Evolutionary conservation across 92 coral and sea anemone species (phyloP).

Genomic region (Zoanthus solanderi): DNA sequence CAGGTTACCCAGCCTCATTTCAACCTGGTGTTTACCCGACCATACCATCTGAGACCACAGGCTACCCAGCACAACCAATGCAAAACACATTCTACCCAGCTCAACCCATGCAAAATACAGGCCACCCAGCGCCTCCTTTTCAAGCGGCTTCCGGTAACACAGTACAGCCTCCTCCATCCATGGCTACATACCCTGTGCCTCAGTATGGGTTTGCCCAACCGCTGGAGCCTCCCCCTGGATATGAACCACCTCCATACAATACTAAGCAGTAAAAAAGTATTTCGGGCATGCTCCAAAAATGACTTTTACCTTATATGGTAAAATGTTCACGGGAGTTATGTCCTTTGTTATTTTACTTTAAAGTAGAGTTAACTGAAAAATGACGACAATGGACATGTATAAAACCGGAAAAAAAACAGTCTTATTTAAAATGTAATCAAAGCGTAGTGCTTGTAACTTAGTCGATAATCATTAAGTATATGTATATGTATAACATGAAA

Average conservation of each 20-base stretch:
- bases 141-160: slow-evolving; percentile 22
- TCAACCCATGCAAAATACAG: not conserved
- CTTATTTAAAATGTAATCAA: too few relatives aligned
- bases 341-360: too few relatives aligned
- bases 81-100: not conserved
- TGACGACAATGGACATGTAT: too few relatives aligned
- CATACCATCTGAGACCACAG: not conserved
- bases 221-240: slow-evolving; percentile 7
- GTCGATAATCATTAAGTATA: too few relatives aligned
- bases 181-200: not conserved
- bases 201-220: slow-evolving; percentile 41
- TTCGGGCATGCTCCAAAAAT: too few relatives aligned
- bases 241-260: slow-evolving; percentile 48
- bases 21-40: slow-evolving; percentile 31
- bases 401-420: too few relatives aligned
- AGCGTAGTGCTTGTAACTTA: too few relatives aligned
- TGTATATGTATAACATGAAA: too few relatives aligned
- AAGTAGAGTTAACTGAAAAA: too few relatives aligned
- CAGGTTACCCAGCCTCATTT: slow-evolving; percentile 28
- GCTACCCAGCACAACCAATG: not conserved
- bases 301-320: too few relatives aligned
- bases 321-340: too few relatives aligned
- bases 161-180: not conserved
- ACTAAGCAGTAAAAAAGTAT: not conserved
- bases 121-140: not conserved